Conservation (phyloP, 1,140 invertebrate species). For the Paraescarpia echinospica region DNA sequence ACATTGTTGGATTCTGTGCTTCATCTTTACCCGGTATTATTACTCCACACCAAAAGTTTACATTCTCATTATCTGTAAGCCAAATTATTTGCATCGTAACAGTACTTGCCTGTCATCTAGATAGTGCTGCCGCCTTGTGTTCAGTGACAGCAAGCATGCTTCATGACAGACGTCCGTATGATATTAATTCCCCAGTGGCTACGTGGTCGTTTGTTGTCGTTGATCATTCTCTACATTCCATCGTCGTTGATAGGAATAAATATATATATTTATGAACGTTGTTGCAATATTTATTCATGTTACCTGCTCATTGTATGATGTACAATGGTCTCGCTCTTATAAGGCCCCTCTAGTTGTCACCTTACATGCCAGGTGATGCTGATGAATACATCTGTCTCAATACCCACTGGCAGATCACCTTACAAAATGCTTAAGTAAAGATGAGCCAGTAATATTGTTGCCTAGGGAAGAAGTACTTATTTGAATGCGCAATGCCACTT, state of each 20-base stretch:
- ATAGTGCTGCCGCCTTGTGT: background rate
- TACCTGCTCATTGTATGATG: background rate
- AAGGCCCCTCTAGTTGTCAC: too few species aligned
- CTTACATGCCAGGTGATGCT: too few species aligned
- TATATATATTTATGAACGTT: background rate
- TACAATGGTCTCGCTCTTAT: background rate
- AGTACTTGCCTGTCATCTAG: background rate
- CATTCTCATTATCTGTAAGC: background rate
- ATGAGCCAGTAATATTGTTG: too few species aligned
- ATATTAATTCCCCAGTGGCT: background rate
- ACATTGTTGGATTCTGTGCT: background rate
- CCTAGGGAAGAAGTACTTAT: too few species aligned
- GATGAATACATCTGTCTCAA: too few species aligned
- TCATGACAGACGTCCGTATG: background rate
- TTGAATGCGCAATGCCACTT: too few species aligned
- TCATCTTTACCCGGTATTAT: background rate
- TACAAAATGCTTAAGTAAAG: too few species aligned
- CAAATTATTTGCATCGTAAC: background rate
- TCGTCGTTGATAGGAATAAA: background rate
- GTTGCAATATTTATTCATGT: background rate
- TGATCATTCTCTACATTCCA: constrained; percentile 5
- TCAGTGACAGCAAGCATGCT: background rate
- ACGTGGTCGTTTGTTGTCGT: background rate
- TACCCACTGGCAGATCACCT: too few species aligned
- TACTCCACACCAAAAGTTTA: background rate